Conservation (phyloP, 2,888 invertebrate genomes). For the Orchestes rusci region DNA sequence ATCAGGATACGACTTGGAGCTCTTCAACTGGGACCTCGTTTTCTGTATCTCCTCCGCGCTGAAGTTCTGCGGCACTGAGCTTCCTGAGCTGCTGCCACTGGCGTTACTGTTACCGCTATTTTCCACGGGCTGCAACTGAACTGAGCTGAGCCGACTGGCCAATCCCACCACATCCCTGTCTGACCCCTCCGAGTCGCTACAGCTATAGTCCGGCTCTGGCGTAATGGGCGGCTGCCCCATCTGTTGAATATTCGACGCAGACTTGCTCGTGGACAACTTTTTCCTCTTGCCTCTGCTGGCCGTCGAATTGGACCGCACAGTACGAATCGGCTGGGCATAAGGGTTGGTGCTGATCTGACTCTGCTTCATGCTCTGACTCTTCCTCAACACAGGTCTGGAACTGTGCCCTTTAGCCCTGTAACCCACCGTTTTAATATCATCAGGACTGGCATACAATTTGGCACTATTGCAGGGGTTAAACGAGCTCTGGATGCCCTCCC, state of each 20-base stretch:
- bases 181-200: constrained; percentile 56
- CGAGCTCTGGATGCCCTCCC: constrained; percentile 65
- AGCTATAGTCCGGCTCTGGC: constrained; percentile 86
- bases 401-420: constrained; percentile 53
- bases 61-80: constrained; percentile 72
- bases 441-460: constrained; percentile 83
- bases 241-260: constrained; percentile 40
- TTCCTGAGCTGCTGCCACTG: constrained; percentile 60
- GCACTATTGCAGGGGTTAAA: constrained; percentile 83
- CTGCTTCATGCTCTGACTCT: constrained; percentile 55
- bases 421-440: constrained; percentile 70
- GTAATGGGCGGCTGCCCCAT: constrained; percentile 57
- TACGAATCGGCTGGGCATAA: constrained; percentile 53
- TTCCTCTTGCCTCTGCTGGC: constrained; percentile 40
- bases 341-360: constrained; percentile 43
- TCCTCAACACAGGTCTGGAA: constrained; percentile 52
- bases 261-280: constrained; percentile 40
- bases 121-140: constrained; percentile 49
- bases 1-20: constrained; percentile 82
- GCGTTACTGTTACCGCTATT: constrained; percentile 72
- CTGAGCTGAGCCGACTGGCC: constrained; percentile 41
- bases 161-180: constrained; percentile 51
- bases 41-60: constrained; percentile 87
- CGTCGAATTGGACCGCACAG: constrained; percentile 37
- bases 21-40: constrained; percentile 74